Conservation (phyloP, 1,140 invertebrate genomes). For the Drosophila equinoxialis region DNA sequence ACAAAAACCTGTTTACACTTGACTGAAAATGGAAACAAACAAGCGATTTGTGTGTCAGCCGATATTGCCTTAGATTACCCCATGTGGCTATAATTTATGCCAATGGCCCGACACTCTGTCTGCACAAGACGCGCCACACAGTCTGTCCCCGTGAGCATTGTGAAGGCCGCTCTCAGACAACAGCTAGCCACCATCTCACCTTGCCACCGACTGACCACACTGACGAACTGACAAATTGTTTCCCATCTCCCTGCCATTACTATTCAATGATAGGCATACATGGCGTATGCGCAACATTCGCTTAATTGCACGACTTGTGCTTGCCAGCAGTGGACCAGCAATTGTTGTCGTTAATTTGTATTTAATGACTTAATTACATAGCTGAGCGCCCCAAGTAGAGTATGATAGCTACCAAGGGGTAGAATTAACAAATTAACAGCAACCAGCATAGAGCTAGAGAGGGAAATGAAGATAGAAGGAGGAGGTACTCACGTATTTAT, state of each 20-base stretch:
- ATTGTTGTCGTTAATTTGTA: slow-evolving; percentile 65
- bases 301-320: slow-evolving; percentile 55
- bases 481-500: not conserved
- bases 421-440: slow-evolving; percentile 56
- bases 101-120: slow-evolving; percentile 73
- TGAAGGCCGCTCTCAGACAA: slow-evolving; percentile 50
- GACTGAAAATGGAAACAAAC: slow-evolving; percentile 59
- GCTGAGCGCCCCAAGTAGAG: not conserved
- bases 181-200: slow-evolving; percentile 3
- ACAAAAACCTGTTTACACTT: slow-evolving; percentile 66
- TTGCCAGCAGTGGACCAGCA: slow-evolving; percentile 15
- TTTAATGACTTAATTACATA: slow-evolving; percentile 74
- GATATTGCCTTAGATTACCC: slow-evolving; percentile 62
- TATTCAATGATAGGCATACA: slow-evolving; percentile 18
- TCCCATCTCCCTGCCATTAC: too few species aligned
- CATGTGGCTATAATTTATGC: slow-evolving; percentile 71
- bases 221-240: slow-evolving; percentile 27
- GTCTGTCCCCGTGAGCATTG: slow-evolving; percentile 61
- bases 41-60: slow-evolving; percentile 74
- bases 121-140: slow-evolving; percentile 60
- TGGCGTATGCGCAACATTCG: slow-evolving; percentile 61
- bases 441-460: not conserved
- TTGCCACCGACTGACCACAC: slow-evolving; percentile 20
- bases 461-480: too few species aligned
- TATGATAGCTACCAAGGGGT: slow-evolving; percentile 24